phyloP scores from a whole-genome alignment of 2,888 invertebrate species.

The Aspidapion aeneum region DNA sequence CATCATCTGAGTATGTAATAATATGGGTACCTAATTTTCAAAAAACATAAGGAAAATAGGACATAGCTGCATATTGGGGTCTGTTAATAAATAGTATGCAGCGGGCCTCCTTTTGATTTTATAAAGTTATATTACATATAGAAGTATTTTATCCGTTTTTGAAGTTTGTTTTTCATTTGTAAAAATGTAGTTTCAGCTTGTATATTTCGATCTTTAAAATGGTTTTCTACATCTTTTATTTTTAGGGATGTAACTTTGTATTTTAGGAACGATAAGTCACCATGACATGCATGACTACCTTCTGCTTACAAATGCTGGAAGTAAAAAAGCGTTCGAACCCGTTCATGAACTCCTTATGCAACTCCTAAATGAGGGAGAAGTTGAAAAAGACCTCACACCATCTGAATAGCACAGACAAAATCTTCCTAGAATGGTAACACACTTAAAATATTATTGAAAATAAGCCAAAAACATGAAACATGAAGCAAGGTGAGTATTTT shows the following conservation, averaged over 20 bases:
- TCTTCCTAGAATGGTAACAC: not conserved
- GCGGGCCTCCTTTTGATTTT: too few species aligned
- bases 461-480: too few species aligned
- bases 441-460: not conserved
- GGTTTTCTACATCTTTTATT: too few species aligned
- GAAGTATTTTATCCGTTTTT: too few species aligned
- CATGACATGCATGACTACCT: conserved; percentile 92
- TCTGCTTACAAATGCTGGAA: conserved; percentile 81
- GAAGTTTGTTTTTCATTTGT: not conserved
- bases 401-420: conserved; percentile 63
- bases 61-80: too few species aligned
- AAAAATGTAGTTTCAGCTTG: conserved; percentile 4
- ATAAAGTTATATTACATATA: too few species aligned
- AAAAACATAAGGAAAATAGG: too few species aligned
- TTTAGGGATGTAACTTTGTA: too few species aligned
- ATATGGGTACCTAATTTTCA: too few species aligned
- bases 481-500: too few species aligned
- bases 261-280: conserved; percentile 68
- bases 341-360: conserved; percentile 77
- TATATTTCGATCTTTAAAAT: not conserved
- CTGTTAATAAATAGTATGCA: too few species aligned
- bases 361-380: conserved; percentile 71
- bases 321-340: conserved; percentile 82
- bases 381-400: conserved; percentile 69
- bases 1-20: too few species aligned